These are phyloP conservation scores for Spodoptera litura DNA, from an alignment of 1,140 invertebrate species.

Conservation along the genomic window DNA sequence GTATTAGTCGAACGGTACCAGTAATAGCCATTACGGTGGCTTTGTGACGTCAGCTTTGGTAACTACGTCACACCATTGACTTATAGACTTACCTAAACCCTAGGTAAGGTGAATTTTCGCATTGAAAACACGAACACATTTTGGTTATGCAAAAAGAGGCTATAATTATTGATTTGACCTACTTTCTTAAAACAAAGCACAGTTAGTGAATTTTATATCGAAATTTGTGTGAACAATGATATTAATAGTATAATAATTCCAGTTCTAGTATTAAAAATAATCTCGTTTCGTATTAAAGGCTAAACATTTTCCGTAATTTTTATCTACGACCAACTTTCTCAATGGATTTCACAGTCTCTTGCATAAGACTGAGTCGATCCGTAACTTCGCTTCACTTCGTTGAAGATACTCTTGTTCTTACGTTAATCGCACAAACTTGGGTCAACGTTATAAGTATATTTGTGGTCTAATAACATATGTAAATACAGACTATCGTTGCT, in stretches of 20 bases:
- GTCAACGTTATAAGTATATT: conserved; percentile 26
- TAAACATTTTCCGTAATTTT: conserved; percentile 47
- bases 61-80: not conserved
- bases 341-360: conserved; percentile 12
- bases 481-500: conserved; percentile 11
- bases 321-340: conserved; percentile 49
- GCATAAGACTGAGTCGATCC: conserved; percentile 3
- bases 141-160: no score
- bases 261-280: not conserved
- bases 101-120: no score
- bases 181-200: no score
- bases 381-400: conserved; percentile 29
- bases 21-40: no score
- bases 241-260: no score
- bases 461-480: conserved; percentile 24
- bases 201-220: no score
- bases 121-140: no score
- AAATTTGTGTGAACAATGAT: no score
- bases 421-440: not conserved
- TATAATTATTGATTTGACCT: no score
- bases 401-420: conserved; percentile 14
- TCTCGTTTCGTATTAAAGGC: not conserved
- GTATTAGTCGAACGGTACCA: no score
- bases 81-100: no score
- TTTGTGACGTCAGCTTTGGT: no score